A percentile compares a stretch with the other conserved stretches of the same genome.
Conservation (phyloP, 2,113 vertebrate species). For the Mohoua ochrocephala region DNA sequence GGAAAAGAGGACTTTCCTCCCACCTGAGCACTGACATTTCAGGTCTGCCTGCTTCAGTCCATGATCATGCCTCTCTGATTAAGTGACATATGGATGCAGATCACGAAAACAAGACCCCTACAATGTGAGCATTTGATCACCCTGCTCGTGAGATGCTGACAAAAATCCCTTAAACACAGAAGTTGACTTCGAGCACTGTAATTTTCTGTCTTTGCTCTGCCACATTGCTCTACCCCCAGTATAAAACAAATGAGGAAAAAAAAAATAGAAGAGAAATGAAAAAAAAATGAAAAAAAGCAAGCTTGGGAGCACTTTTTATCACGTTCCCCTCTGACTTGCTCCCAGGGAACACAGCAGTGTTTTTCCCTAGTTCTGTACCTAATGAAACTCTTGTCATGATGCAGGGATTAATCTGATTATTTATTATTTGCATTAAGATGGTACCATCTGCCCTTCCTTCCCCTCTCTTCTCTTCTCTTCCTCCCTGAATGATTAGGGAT, state of each 20-base stretch:
- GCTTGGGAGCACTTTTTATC: background rate
- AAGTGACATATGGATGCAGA: slow-evolving; percentile 35
- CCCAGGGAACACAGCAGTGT: background rate
- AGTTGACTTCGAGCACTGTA: background rate
- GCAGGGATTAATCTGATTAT: slow-evolving; percentile 42
- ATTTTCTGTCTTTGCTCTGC: background rate
- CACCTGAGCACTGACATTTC: background rate
- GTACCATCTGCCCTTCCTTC: slow-evolving; percentile 41
- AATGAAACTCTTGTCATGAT: slow-evolving; percentile 39
- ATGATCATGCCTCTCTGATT: background rate
- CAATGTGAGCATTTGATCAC: slow-evolving; percentile 36
- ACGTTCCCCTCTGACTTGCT: background rate
- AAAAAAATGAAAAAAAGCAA: accelerated
- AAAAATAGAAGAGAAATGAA: accelerated
- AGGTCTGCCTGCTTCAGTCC: background rate
- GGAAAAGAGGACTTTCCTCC: background rate
- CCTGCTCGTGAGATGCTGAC: background rate
- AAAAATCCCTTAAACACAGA: background rate
- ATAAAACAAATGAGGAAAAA: background rate
- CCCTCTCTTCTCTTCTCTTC: background rate
- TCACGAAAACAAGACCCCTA: slow-evolving; percentile 4
- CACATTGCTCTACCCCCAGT: background rate
- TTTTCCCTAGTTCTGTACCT: slow-evolving; percentile 16
- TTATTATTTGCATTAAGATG: slow-evolving; percentile 49
- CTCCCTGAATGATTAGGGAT: background rate